phyloP scores from a whole-genome alignment of 1,140 invertebrate genomes.

The Asobara japonica region DNA sequence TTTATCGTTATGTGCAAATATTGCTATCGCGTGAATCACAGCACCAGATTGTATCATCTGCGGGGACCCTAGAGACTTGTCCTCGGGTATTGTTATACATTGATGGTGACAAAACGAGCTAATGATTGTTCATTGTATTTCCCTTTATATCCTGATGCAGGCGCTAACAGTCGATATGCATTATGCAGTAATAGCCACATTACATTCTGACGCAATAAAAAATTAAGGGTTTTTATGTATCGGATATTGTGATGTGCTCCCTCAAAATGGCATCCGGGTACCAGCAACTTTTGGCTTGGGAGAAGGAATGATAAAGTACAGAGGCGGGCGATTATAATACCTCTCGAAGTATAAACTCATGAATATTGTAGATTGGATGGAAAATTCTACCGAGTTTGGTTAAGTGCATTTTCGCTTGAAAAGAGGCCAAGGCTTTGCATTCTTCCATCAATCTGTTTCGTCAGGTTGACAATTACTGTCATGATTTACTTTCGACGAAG shows the following conservation, averaged over 20 bases:
- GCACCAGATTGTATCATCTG: neutral
- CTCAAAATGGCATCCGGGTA: neutral
- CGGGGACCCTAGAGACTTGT: neutral
- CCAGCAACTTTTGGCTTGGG: neutral
- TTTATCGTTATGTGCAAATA: conserved; percentile 12
- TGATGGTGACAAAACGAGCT: neutral
- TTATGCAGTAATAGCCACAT: neutral
- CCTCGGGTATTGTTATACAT: neutral
- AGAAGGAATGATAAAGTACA: neutral
- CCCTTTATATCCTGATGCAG: neutral
- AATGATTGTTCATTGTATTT: neutral
- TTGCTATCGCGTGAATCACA: conserved; percentile 23
- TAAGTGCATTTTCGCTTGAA: neutral
- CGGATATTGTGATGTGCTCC: neutral
- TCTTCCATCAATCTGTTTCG: conserved; percentile 36
- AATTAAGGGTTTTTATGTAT: neutral
- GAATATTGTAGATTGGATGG: conserved; percentile 20
- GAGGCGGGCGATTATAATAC: conserved; percentile 14
- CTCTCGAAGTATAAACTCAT: conserved; percentile 20
- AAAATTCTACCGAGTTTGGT: conserved; percentile 3
- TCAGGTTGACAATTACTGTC: conserved; percentile 23
- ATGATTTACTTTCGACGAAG: conserved; percentile 42
- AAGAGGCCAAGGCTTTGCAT: neutral
- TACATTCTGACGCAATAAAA: neutral
- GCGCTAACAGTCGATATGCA: neutral